Percentiles rank a stretch among this genome's conserved stretches.
These are phyloP conservation scores for Mamestra configurata DNA, from an alignment of 1,140 invertebrate species.

Conservation along the genomic window DNA sequence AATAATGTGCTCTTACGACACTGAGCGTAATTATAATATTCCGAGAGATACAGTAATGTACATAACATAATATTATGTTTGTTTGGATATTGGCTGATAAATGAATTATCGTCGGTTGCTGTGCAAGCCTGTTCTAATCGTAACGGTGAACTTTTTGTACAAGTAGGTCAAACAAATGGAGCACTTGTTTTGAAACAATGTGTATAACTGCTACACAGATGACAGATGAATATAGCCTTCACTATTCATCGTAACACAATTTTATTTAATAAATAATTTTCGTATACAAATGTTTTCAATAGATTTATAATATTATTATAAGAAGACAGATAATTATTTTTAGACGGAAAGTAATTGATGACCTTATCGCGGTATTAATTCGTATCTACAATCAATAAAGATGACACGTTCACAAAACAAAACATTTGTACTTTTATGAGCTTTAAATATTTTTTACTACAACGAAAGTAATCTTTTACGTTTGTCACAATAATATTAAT, in stretches of 20 bases:
- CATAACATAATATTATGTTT: background rate
- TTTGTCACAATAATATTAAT: background rate
- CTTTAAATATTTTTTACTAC: conserved; percentile 2
- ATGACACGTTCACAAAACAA: conserved; percentile 9
- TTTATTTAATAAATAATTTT: background rate
- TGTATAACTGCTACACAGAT: background rate
- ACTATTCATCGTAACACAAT: background rate
- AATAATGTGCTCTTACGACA: conserved; percentile 33
- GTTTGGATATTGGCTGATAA: background rate
- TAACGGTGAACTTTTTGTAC: conserved; percentile 1
- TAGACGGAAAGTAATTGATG: conserved; percentile 29
- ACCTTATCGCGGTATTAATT: conserved; percentile 6
- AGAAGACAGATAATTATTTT: conserved; percentile 5
- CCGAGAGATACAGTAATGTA: background rate
- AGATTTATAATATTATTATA: conserved; percentile 17
- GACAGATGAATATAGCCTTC: background rate
- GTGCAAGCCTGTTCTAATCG: conserved; percentile 21
- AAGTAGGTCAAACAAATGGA: conserved; percentile 34
- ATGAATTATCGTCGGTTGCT: background rate
- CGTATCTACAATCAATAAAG: conserved; percentile 35
- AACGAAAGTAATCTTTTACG: background rate
- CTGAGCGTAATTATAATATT: conserved; percentile 34
- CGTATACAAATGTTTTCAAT: background rate
- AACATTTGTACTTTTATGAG: background rate
- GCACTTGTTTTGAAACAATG: background rate